Conservation (phyloP, 1,140 invertebrate species). For the Anthonomus grandis region DNA sequence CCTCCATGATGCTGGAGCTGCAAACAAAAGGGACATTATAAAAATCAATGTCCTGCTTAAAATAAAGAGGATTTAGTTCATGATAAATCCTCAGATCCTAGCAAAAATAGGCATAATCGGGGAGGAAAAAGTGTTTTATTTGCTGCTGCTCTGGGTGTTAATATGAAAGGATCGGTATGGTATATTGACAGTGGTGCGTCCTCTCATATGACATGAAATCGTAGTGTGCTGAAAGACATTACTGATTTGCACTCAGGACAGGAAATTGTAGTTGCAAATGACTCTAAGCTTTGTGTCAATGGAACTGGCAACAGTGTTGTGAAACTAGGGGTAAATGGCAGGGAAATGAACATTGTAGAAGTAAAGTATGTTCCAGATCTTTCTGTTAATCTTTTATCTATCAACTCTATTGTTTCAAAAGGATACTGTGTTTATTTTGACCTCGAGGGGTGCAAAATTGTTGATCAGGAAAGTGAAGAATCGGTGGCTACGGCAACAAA, state of each 20-base stretch:
- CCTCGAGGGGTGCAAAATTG: conserved; percentile 12
- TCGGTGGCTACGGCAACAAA: conserved; percentile 18
- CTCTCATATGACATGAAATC: too few relatives aligned
- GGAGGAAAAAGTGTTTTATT: too few relatives aligned
- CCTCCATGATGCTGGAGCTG: conserved; percentile 14
- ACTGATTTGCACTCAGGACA: too few relatives aligned
- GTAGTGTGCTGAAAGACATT: too few relatives aligned
- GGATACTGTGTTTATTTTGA: conserved; percentile 20
- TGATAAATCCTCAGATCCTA: conserved; percentile 6
- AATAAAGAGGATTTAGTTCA: not conserved
- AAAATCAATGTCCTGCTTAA: conserved; percentile 15
- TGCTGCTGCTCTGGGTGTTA: too few relatives aligned
- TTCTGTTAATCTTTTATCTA: conserved; percentile 25
- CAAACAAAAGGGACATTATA: conserved; percentile 23
- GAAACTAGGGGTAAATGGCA: conserved; percentile 7
- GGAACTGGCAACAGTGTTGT: conserved; percentile 16
- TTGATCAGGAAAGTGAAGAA: conserved; percentile 13
- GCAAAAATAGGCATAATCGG: not conserved
- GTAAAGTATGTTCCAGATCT: conserved; percentile 25
- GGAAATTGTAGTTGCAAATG: conserved; percentile 17
- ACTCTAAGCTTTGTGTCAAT: conserved; percentile 8
- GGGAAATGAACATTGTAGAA: conserved; percentile 12
- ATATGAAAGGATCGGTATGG: conserved; percentile 23
- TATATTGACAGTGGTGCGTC: conserved; percentile 32
- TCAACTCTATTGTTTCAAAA: conserved; percentile 23